Conservation (phyloP, 2,888 invertebrate genomes). For the Julus scandinavius region DNA sequence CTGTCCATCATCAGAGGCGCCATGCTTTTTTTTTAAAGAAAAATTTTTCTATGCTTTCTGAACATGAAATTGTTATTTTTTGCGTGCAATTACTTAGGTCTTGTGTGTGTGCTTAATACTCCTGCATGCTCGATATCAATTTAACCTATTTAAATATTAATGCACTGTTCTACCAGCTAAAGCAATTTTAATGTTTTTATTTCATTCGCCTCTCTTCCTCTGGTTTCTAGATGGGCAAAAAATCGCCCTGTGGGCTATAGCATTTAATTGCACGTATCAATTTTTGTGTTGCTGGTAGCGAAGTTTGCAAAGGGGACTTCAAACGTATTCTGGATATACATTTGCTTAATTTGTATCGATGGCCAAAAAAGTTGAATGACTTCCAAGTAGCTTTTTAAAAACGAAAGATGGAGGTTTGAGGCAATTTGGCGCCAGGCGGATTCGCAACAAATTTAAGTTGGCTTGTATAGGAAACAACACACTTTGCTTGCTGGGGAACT, state of each 20-base stretch:
- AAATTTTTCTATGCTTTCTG: neutral
- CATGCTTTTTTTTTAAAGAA: neutral
- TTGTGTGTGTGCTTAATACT: slow-evolving; percentile 27
- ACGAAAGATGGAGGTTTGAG: neutral
- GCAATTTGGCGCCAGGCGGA: slow-evolving; percentile 24
- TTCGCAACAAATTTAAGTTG: neutral
- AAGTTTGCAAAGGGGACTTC: neutral
- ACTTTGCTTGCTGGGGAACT: neutral
- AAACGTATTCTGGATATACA: neutral
- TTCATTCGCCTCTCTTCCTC: slow-evolving; percentile 6
- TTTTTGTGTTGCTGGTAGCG: neutral
- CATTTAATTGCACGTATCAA: slow-evolving; percentile 20
- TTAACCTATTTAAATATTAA: slow-evolving; percentile 42
- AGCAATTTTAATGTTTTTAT: slow-evolving; percentile 39
- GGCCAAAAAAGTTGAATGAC: slow-evolving; percentile 37
- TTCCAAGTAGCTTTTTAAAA: neutral
- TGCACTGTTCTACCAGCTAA: slow-evolving; percentile 27
- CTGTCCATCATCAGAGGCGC: neutral
- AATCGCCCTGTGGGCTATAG: neutral
- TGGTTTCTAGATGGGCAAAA: neutral
- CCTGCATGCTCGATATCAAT: slow-evolving; percentile 42
- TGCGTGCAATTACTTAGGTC: slow-evolving; percentile 12
- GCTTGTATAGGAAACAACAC: neutral
- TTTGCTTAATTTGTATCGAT: slow-evolving; percentile 42
- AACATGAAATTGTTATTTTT: neutral